phyloP scores from a whole-genome alignment of 2,113 vertebrate genomes.

The Heteronetta atricapilla region DNA sequence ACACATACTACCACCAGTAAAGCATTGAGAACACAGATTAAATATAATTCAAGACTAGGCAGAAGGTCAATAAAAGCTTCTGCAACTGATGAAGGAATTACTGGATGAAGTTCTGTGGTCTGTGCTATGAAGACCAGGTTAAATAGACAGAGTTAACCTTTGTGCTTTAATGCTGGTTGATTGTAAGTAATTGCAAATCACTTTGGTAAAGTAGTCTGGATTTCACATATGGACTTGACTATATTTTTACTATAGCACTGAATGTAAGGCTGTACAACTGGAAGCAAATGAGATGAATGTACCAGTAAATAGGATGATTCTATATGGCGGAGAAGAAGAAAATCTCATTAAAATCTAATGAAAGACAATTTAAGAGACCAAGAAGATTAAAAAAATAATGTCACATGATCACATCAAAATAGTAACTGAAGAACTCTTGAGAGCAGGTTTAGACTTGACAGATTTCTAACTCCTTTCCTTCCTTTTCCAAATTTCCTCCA shows the following conservation, averaged over 20 bases:
- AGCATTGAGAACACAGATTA: not conserved
- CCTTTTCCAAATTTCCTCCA: not conserved
- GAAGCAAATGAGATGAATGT: not conserved
- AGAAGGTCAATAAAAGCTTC: not conserved
- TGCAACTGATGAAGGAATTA: not conserved
- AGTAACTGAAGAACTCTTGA: not conserved
- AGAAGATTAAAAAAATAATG: not conserved
- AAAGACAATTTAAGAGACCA: conserved; percentile 19
- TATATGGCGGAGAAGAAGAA: not conserved
- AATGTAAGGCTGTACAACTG: not conserved
- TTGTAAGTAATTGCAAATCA: not conserved
- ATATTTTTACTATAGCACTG: not conserved
- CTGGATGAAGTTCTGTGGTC: not conserved
- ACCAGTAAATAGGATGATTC: not conserved
- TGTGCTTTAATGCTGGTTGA: not conserved
- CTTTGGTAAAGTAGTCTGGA: not conserved
- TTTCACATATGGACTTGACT: not conserved
- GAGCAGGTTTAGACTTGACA: not conserved
- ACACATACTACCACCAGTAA: not conserved
- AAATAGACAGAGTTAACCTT: not conserved
- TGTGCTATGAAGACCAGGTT: not conserved
- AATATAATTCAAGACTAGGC: not conserved
- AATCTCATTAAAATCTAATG: conserved; percentile 22
- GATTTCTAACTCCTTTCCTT: not conserved
- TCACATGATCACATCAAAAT: not conserved